phyloP scores from a whole-genome alignment of 2,888 invertebrate genomes.

The Drosophila sordidapex region DNA sequence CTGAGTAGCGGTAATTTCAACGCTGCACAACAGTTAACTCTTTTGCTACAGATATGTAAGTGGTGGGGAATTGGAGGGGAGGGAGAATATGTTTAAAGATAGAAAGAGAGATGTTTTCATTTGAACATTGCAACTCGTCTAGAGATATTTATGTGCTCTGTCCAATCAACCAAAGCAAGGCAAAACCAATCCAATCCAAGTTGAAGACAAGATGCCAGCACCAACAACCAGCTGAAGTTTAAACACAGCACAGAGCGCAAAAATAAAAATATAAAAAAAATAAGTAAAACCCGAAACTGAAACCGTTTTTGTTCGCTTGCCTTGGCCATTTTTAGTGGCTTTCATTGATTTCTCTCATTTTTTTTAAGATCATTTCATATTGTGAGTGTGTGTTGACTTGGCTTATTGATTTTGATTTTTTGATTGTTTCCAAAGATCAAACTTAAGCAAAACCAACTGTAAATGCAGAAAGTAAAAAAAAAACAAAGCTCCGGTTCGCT shows the following conservation, averaged over 20 bases:
- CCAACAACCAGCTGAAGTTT: slow-evolving; percentile 13
- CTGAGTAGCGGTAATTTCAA: slow-evolving; percentile 60
- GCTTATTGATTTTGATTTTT: slow-evolving; percentile 67
- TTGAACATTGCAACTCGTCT: slow-evolving; percentile 40
- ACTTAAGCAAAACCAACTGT: slow-evolving; percentile 49
- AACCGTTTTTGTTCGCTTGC: slow-evolving; percentile 63
- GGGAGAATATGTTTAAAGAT: background rate
- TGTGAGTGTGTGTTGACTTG: slow-evolving; percentile 4
- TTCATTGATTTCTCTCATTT: slow-evolving; percentile 72
- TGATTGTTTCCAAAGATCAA: slow-evolving; percentile 52
- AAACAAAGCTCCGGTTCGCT: slow-evolving; percentile 7
- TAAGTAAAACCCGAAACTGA: slow-evolving; percentile 47
- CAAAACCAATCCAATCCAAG: slow-evolving; percentile 21
- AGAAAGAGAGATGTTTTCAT: slow-evolving; percentile 35
- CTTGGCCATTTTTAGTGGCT: slow-evolving; percentile 51
- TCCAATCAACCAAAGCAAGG: slow-evolving; percentile 59
- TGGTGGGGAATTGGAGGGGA: background rate
- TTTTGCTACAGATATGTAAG: slow-evolving; percentile 54
- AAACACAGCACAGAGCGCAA: slow-evolving; percentile 13
- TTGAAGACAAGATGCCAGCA: slow-evolving; percentile 20
- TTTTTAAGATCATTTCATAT: slow-evolving; percentile 65
- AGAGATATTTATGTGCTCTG: slow-evolving; percentile 56
- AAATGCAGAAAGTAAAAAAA: slow-evolving; percentile 51
- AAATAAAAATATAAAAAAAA: slow-evolving; percentile 25
- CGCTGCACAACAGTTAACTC: slow-evolving; percentile 59